A percentile compares a stretch with the other conserved stretches of the same genome.
These are phyloP conservation scores for Clangula hyemalis DNA, from an alignment of 2,797 vertebrate species.

Conservation along the genomic window DNA sequence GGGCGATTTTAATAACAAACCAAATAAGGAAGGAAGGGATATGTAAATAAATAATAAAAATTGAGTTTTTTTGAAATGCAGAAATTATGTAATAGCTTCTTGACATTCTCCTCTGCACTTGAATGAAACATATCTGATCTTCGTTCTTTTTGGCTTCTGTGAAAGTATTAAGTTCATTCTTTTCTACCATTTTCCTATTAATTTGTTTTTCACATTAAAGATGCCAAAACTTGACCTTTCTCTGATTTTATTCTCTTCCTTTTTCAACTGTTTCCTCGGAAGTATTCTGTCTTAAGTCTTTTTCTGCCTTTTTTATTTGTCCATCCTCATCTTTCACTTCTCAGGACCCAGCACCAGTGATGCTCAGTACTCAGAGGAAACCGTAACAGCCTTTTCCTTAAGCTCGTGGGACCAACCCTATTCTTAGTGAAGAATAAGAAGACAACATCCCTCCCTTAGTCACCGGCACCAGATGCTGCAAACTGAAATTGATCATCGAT, in stretches of 20 bases:
- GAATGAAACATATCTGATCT: conserved; percentile 2
- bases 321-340: not conserved
- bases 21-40: not conserved
- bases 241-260: not conserved
- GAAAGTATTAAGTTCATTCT: conserved; percentile 29
- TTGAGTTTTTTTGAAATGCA: not conserved
- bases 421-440: not conserved
- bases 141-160: not conserved
- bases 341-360: not conserved
- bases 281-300: not conserved
- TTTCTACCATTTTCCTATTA: not conserved
- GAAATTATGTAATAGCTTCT: not conserved
- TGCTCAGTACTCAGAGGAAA: not conserved
- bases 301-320: not conserved
- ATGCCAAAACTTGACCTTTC: not conserved
- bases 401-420: not conserved
- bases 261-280: not conserved
- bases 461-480: not conserved
- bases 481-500: not conserved
- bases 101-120: not conserved
- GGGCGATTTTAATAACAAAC: conserved; percentile 36
- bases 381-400: not conserved
- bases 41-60: conserved; percentile 38
- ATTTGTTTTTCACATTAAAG: conserved; percentile 21
- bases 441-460: not conserved